phyloP scores from a whole-genome alignment of 53 echinoderm and acorn worm species.

The Temnopleurus reevesii region DNA sequence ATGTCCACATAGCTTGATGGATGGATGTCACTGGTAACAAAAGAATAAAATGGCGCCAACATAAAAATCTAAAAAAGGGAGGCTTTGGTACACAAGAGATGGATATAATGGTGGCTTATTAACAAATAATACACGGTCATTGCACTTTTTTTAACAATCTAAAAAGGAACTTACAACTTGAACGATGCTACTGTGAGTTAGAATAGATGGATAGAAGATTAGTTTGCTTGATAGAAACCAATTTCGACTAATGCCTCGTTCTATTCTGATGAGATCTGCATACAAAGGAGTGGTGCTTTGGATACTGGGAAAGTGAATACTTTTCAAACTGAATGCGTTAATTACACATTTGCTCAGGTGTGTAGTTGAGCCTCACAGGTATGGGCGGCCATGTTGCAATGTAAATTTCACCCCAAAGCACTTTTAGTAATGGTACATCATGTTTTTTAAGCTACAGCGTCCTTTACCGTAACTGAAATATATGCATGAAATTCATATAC shows the following conservation, averaged over 20 bases:
- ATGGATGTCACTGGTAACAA: neutral
- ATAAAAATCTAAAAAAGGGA: neutral
- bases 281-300: neutral
- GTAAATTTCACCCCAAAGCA: neutral
- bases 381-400: neutral
- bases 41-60: neutral
- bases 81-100: neutral
- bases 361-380: neutral
- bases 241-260: conserved; percentile 11
- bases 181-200: neutral
- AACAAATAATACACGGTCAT: neutral
- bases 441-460: neutral
- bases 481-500: no score
- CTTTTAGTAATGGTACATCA: no score
- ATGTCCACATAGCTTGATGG: neutral
- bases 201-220: neutral
- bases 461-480: neutral
- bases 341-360: conserved; percentile 9
- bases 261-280: neutral
- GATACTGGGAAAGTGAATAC: neutral
- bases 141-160: neutral
- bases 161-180: neutral
- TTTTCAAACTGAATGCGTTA: neutral
- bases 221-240: neutral
- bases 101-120: neutral